These are phyloP conservation scores for Coilia nasus DNA, from an alignment of 2,797 vertebrate genomes.

Conservation along the genomic window DNA sequence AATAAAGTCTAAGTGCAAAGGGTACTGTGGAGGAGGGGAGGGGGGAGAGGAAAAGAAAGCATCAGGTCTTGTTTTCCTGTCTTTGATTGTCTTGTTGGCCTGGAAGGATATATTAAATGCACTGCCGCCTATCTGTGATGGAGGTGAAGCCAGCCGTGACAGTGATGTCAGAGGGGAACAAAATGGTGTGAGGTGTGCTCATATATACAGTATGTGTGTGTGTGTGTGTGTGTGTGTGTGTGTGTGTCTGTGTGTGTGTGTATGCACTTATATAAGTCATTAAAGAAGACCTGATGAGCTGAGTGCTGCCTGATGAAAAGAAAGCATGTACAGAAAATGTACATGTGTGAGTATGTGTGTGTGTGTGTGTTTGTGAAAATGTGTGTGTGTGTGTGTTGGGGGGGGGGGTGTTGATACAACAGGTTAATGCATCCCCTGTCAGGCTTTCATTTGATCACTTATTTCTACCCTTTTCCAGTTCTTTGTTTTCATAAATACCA, in stretches of 20 bases:
- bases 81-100: neutral
- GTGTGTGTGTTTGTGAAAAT: neutral
- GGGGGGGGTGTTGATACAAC: too few relatives aligned
- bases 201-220: too few relatives aligned
- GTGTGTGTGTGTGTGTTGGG: neutral
- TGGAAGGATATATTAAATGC: neutral
- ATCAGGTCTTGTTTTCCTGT: neutral
- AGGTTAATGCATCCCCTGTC: too few relatives aligned
- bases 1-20: neutral
- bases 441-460: too few relatives aligned
- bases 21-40: neutral
- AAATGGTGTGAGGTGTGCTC: neutral
- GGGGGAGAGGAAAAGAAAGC: neutral
- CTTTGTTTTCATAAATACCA: too few relatives aligned
- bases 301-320: neutral
- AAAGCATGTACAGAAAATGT: neutral
- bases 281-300: neutral
- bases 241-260: neutral
- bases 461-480: too few relatives aligned
- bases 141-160: neutral
- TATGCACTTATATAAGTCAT: neutral
- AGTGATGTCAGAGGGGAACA: neutral
- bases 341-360: neutral
- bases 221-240: too few relatives aligned
- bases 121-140: neutral